Evolutionary conservation across 2,797 vertebrate species (phyloP).

Genomic region (Smutsia temminckii): DNA sequence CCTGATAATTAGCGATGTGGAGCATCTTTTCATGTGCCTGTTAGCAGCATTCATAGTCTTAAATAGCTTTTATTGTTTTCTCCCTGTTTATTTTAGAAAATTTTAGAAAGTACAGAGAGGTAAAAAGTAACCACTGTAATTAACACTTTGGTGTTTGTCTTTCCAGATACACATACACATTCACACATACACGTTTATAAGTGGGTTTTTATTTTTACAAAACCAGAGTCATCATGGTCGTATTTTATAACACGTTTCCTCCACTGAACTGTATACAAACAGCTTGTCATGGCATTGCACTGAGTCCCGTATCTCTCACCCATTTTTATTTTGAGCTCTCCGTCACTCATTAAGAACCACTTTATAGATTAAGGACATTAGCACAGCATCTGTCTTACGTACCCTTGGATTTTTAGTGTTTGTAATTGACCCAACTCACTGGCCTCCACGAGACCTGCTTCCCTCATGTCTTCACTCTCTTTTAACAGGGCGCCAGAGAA

Average conservation of each 20-base stretch:
- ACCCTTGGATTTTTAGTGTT: background rate
- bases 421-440: background rate
- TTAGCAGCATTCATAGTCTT: background rate
- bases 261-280: background rate
- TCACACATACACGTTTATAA: background rate
- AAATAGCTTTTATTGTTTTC: background rate
- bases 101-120: background rate
- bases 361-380: background rate
- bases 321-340: background rate
- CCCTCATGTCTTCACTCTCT: slow-evolving; percentile 55
- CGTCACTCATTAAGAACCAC: background rate
- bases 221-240: background rate
- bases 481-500: slow-evolving; percentile 93
- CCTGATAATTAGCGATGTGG: too few relatives aligned
- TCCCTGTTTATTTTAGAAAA: slow-evolving; percentile 45
- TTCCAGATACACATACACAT: background rate
- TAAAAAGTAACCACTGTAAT: background rate
- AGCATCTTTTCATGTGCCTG: too few relatives aligned
- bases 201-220: background rate
- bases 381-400: background rate
- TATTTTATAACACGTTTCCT: background rate
- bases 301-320: background rate
- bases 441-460: background rate
- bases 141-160: background rate
- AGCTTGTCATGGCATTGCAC: background rate